phyloP scores from a whole-genome alignment of 2,888 invertebrate species.

The Carterocephalus palaemon region DNA sequence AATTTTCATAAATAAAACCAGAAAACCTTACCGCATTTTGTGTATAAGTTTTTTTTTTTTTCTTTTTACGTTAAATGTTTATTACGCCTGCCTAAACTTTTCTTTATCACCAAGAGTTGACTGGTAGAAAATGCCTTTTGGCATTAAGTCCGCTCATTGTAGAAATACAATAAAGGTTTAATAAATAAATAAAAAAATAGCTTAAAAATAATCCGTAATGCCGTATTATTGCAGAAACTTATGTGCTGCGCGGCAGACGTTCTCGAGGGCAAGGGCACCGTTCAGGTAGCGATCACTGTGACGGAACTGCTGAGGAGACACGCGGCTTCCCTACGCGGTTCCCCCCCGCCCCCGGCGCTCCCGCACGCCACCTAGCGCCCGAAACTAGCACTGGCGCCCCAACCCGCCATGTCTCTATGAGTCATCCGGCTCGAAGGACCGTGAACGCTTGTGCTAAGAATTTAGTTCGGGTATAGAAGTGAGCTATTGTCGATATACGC shows the following conservation, averaged over 20 bases:
- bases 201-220: no score
- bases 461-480: no score
- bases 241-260: constrained; percentile 95
- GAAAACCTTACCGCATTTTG: background rate
- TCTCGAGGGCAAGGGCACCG: constrained; percentile 92
- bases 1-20: no score
- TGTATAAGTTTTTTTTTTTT: constrained; percentile 12
- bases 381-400: constrained; percentile 62
- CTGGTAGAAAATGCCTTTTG: no score
- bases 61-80: background rate
- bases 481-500: no score
- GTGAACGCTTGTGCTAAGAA: no score
- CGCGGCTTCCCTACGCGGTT: constrained; percentile 36
- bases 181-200: no score
- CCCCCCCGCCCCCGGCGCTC: constrained; percentile 36
- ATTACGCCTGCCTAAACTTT: no score
- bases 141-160: no score
- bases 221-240: constrained; percentile 83
- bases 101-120: no score
- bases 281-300: constrained; percentile 93
- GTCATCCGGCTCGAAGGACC: constrained; percentile 9
- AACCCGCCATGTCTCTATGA: constrained; percentile 56
- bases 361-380: constrained; percentile 66
- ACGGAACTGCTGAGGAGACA: constrained; percentile 86
- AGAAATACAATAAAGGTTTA: no score